phyloP scores from a whole-genome alignment of 2,797 vertebrate genomes.

The Octomys mimax region DNA sequence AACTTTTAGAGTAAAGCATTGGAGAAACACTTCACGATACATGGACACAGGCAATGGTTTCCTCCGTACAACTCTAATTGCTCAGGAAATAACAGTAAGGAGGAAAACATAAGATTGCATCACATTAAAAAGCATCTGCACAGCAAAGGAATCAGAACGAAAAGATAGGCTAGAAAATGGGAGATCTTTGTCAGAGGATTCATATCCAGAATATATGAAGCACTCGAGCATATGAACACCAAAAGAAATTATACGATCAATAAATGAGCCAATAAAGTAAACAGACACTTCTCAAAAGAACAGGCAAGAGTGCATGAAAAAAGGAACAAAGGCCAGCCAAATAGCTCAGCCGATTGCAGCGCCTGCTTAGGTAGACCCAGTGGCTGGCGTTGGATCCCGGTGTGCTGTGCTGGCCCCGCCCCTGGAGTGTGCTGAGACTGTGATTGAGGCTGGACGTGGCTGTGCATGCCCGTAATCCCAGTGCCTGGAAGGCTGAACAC shows the following conservation, averaged over 20 bases:
- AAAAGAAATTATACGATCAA: neutral
- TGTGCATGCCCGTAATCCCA: too few relatives aligned
- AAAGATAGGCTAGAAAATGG: neutral
- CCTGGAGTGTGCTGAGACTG: too few relatives aligned
- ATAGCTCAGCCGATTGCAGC: too few relatives aligned
- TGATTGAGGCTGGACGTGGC: too few relatives aligned
- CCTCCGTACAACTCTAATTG: neutral
- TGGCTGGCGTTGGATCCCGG: too few relatives aligned
- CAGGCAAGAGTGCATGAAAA: neutral
- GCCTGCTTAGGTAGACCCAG: too few relatives aligned
- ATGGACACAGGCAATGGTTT: neutral
- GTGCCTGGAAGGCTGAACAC: too few relatives aligned
- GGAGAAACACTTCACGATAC: neutral
- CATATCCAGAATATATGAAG: neutral
- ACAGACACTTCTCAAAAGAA: neutral
- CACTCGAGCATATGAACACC: neutral
- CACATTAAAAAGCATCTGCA: neutral
- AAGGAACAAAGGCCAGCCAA: neutral
- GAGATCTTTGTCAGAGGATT: neutral
- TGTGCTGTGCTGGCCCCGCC: too few relatives aligned
- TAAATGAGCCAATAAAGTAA: neutral
- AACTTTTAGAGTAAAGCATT: neutral
- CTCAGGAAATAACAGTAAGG: neutral
- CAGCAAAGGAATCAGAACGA: neutral
- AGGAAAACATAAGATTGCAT: neutral